Percentiles rank a stretch among this genome's conserved stretches.
Evolutionary conservation across 2,888 invertebrate species (phyloP).

Genomic region (Amphipyra tragopoginis): DNA sequence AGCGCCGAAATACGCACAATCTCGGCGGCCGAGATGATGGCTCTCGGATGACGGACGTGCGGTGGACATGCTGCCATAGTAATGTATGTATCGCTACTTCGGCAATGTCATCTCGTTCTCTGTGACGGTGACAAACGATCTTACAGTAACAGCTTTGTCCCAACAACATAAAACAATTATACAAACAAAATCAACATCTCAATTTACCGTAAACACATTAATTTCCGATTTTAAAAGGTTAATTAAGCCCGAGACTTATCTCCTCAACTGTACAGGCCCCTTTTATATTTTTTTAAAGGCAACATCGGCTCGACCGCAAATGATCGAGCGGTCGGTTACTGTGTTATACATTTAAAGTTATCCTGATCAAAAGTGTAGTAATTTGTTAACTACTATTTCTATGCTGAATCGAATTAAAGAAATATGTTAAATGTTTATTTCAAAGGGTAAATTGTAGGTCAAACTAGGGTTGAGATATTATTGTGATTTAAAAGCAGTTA

Average conservation of each 20-base stretch:
- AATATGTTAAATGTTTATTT: constrained; percentile 6
- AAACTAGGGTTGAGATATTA: background rate
- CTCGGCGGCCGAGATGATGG: too few relatives aligned
- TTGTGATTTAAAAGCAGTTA: constrained; percentile 8
- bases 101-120: too few relatives aligned
- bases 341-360: constrained; percentile 83
- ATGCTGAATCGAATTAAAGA: constrained; percentile 40
- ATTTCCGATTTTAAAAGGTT: constrained; percentile 23
- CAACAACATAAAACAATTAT: background rate
- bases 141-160: background rate
- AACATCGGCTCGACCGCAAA: constrained; percentile 74
- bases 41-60: too few relatives aligned
- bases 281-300: constrained; percentile 84
- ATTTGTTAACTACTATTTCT: constrained; percentile 80
- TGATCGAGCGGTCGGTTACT: constrained; percentile 83
- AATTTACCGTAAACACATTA: constrained; percentile 19
- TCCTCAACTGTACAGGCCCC: constrained; percentile 73
- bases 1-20: too few relatives aligned
- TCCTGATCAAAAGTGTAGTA: constrained; percentile 79
- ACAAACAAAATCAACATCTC: constrained; percentile 11
- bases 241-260: constrained; percentile 62
- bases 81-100: too few relatives aligned
- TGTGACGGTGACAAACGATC: too few relatives aligned
- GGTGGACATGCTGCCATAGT: too few relatives aligned
- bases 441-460: constrained; percentile 19